Base-by-base conservation (phyloP, 2,113 vertebrate species). In the Takifugu flavidus region DNA sequence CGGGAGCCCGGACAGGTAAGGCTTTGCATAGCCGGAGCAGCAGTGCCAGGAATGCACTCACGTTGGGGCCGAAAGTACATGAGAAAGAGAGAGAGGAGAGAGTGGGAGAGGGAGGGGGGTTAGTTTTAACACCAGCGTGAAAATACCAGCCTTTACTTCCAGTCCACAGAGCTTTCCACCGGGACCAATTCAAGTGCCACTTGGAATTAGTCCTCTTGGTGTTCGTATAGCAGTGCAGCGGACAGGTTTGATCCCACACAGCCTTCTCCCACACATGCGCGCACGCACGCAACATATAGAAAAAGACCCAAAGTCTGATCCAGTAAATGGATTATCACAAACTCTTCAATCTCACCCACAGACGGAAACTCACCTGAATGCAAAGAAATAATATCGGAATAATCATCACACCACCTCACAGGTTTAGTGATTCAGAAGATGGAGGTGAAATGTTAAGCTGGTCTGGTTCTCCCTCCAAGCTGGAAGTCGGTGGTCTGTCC, bases 111-210 rank as follows among this genome's bases (percentile, higher is more conserved):
- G 89, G 89, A 88, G 89, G 89, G 89, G 88, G 90, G 91, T 84
- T 82, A 78, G 89, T 88, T 94, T 93, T 89, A 91, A 89, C 90
- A 91, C 89, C 88, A 92, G 91, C 88, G 85, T 91, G 78, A 88
- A 93, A 93, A 93, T 92, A 92, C 89, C 88, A 87, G 83, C 81
- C 87, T 90, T 91, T 91, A 90, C 91, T 95, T 94, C 92, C 93
- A 92, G 92, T 93, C 92, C 92, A 92, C 85, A 61, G 92, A 90
- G 85, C 91, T 91, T 92, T 91, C 87, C 92, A 92, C 91, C 87
- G 77, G 88, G 91, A 93, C 90, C 90, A 87, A 91, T 91, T 92
- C 91, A 92, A 93, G 89, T 90, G 92, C 90, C 92, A 92, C 91
- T 94, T 91, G 89, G 89, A 93, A 92, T 94, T 91, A 92, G 89